These are phyloP conservation scores for Aurelia aurita DNA, from an alignment of 30 jellyfish, hydroid and myxozoan species.

Conservation along the genomic window DNA sequence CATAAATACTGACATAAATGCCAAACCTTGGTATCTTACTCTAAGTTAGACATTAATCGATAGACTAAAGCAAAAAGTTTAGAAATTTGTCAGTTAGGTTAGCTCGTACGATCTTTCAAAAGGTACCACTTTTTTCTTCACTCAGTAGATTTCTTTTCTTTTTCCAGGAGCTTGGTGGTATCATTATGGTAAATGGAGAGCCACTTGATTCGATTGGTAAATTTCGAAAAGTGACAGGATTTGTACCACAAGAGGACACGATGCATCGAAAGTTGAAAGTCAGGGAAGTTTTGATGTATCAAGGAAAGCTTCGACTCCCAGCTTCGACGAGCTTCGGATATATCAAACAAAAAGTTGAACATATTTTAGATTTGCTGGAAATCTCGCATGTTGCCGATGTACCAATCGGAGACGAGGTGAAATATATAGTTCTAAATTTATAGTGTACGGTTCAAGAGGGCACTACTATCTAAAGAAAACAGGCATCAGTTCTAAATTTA, in stretches of 20 bases:
- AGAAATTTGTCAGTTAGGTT: no score
- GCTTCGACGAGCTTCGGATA: constrained; percentile 19
- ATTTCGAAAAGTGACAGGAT: constrained; percentile 66
- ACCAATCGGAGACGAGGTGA: constrained; percentile 67
- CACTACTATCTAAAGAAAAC: neutral
- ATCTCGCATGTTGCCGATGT: constrained; percentile 59
- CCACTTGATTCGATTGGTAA: constrained; percentile 45
- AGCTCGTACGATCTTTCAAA: no score
- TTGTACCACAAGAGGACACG: constrained; percentile 81
- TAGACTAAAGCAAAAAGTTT: no score
- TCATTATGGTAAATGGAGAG: constrained; percentile 44
- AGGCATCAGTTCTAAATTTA: no score
- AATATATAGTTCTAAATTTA: neutral
- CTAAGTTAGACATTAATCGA: no score
- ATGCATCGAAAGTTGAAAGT: constrained; percentile 75
- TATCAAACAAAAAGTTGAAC: constrained; percentile 34
- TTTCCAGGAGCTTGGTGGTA: constrained; percentile 51
- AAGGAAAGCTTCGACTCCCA: constrained; percentile 76
- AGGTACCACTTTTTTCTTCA: no score
- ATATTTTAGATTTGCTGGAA: constrained; percentile 50
- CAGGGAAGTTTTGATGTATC: constrained; percentile 61
- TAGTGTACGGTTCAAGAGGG: neutral
- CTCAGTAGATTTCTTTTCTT: neutral
- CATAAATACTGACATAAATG: no score
- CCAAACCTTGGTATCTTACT: no score